Conservation (phyloP, 2,113 vertebrate genomes). For the Aspiorhynchus laticeps region DNA sequence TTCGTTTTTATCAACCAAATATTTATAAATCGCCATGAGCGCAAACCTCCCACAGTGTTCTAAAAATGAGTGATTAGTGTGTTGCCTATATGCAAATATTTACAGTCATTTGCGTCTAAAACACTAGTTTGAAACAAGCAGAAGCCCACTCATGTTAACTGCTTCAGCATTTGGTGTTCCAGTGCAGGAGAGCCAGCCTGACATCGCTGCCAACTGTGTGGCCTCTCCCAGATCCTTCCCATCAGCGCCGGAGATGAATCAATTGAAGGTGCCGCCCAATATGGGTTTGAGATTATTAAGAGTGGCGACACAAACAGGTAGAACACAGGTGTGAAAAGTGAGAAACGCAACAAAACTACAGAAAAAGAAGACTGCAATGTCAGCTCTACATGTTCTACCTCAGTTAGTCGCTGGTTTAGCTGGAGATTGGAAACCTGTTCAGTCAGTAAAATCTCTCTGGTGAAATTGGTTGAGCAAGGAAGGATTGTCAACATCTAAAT, state of each 20-base stretch:
- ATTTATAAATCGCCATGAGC: neutral
- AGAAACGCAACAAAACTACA: neutral
- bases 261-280: neutral
- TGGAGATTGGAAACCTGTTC: neutral
- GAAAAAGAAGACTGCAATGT: neutral
- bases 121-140: constrained; percentile 25
- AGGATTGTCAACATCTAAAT: neutral
- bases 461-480: neutral
- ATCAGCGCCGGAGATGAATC: neutral
- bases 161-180: constrained; percentile 20
- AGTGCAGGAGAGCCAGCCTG: neutral
- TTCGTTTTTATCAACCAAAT: neutral
- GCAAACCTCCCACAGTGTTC: neutral
- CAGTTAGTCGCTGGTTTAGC: neutral
- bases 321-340: no score
- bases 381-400: neutral
- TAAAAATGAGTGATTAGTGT: constrained; percentile 8
- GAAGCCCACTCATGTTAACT: constrained; percentile 20
- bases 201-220: constrained; percentile 10
- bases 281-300: neutral
- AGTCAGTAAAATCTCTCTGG: neutral
- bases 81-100: constrained; percentile 23
- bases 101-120: constrained; percentile 18
- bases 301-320: neutral
- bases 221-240: neutral